phyloP scores from a whole-genome alignment of 1,140 invertebrate genomes.

The Drosophila funebris region DNA sequence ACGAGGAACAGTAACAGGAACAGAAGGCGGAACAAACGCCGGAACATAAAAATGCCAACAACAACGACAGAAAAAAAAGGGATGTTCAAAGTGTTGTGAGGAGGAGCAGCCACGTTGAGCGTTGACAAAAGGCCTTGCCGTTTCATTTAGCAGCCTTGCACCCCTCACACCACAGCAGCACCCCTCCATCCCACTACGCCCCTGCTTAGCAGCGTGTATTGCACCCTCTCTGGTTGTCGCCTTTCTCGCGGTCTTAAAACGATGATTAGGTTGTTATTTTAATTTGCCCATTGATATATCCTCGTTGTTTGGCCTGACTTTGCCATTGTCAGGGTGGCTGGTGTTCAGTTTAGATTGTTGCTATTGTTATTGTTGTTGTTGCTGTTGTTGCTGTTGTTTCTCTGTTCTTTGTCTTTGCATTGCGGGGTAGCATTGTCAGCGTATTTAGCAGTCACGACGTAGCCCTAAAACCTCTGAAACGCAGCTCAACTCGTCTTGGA shows the following conservation, averaged over 20 bases:
- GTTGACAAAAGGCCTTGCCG: conserved; percentile 80
- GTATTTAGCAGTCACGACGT: conserved; percentile 81
- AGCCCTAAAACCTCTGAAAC: conserved; percentile 13
- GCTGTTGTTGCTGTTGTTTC: background rate
- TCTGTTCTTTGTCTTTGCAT: conserved; percentile 22
- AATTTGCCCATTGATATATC: conserved; percentile 84
- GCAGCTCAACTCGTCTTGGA: conserved; percentile 46
- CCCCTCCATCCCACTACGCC: conserved; percentile 8
- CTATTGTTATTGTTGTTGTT: conserved; percentile 48
- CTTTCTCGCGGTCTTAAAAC: conserved; percentile 83
- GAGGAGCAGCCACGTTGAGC: conserved; percentile 28
- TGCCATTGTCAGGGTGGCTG: conserved; percentile 72
- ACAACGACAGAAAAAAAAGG: conserved; percentile 32
- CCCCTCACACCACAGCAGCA: background rate
- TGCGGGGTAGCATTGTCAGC: conserved; percentile 62
- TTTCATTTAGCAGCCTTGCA: conserved; percentile 78
- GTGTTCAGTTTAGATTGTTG: conserved; percentile 40
- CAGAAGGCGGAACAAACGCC: conserved; percentile 83
- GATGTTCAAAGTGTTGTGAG: conserved; percentile 44
- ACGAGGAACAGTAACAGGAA: conserved; percentile 51
- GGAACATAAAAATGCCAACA: conserved; percentile 79
- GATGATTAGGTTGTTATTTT: conserved; percentile 84
- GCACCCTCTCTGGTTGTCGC: conserved; percentile 56
- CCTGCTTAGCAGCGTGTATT: background rate
- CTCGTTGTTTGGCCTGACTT: conserved; percentile 64